Conservation (phyloP, 2,888 invertebrate species). For the Drosophila algonquin region DNA sequence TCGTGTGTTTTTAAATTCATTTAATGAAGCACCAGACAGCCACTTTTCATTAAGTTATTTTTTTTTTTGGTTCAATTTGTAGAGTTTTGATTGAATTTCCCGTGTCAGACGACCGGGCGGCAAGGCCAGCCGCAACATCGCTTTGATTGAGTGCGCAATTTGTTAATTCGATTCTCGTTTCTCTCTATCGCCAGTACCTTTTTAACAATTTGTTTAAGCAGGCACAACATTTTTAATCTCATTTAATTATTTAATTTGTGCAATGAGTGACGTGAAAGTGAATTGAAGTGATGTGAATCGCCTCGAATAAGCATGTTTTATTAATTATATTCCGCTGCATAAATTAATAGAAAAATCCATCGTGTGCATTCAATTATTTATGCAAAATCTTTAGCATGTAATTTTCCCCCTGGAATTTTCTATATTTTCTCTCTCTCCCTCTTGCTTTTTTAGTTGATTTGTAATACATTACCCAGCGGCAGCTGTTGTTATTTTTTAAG, state of each 20-base stretch:
- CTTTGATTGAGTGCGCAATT: constrained; percentile 74
- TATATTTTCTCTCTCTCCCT: constrained; percentile 17
- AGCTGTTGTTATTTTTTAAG: constrained; percentile 9
- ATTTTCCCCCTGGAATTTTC: constrained; percentile 3
- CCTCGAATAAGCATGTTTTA: constrained; percentile 36
- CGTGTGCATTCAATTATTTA: constrained; percentile 56
- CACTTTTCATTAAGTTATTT: constrained; percentile 47
- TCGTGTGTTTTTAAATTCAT: constrained; percentile 40
- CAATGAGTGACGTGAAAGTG: constrained; percentile 47
- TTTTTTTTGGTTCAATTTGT: constrained; percentile 47
- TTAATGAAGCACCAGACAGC: constrained; percentile 55
- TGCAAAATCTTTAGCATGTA: constrained; percentile 28
- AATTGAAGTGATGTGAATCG: constrained; percentile 36
- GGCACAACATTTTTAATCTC: constrained; percentile 58
- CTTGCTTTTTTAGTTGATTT: constrained; percentile 1
- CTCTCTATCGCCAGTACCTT: constrained; percentile 10
- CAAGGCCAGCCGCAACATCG: constrained; percentile 30
- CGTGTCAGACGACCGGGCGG: not conserved
- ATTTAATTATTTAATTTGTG: constrained; percentile 75
- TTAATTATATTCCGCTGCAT: constrained; percentile 57
- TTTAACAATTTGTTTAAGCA: constrained; percentile 30
- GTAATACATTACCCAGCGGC: constrained; percentile 26
- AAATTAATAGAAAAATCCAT: constrained; percentile 57
- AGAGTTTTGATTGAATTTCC: constrained; percentile 64
- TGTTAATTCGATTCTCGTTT: constrained; percentile 68